Evolutionary conservation across 1,140 invertebrate species (phyloP), one percentile per base, ranked within the genome.

Genomic region (Drosophila nikananu): DNA sequence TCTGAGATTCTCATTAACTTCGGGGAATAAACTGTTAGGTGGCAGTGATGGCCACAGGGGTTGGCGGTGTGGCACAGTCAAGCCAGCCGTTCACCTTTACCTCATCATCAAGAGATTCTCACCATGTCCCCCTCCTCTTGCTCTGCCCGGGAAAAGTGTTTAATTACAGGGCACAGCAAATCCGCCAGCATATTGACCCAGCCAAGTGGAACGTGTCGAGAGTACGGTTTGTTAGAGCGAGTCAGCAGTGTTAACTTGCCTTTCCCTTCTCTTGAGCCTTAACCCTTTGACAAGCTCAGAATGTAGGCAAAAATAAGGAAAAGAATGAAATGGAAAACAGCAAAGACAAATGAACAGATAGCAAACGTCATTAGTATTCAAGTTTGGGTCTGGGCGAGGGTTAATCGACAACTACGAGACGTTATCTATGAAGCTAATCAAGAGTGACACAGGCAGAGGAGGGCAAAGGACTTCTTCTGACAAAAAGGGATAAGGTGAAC

Each of bases 221-320:
- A 81, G 81, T 81, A 90, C 81, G 78, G 86, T 90, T 89, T 84
- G 86, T 83, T 90, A 81, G 71, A 89, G 81, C 81, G 84, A 75
- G 86, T 71, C 64, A 72, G 80, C 62, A 59, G 55, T 17, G n/a
- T 49, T 30, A 8, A 44, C 30, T 44, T 25, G 25, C 61, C 27
- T 21, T 21, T 48, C 49, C 59, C 59, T 5, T 42, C 35, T 51
- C 15, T 23, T 37, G 17, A 13, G 39, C 49, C n/a, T 42, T 39
- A 86, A 86, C 84, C 86, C 86, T 89, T 90, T 90, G 86, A 87
- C 77, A 61, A 35, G 48, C 39, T 49, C 57, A 60, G 37, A 44
- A 21, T 35, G 5, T 35, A 44, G 3, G 37, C 17, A 23, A 62
- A 48, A 68, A 32, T 48, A 58, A 58, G 35, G 9, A 25, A 57